Base-by-base conservation (phyloP, 1,140 invertebrate species). In the Drosophila punjabiensis region DNA sequence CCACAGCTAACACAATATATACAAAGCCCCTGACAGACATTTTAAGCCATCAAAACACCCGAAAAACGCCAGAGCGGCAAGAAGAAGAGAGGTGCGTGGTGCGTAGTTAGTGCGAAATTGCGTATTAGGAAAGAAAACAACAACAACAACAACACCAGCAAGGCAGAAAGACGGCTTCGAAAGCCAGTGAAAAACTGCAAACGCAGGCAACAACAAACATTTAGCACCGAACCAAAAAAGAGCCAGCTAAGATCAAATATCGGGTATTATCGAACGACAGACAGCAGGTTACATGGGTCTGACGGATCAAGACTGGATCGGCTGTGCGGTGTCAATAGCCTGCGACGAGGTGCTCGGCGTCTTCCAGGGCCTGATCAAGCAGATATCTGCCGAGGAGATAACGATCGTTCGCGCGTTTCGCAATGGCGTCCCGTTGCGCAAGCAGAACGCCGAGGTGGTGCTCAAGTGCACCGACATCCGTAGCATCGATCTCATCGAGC, bases 351-450 rank as follows among this genome's bases (percentile, higher is more conserved):
- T 80, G 30, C 66, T 93, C 56, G 92, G 92, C 58, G 88, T 93
- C 16, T 93, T 93, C 91, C 97, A 98, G 93, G 97, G 97, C 20
- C 95, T 96, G 83, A 97, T 98, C 62, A 93, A 95, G 28, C 94
- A 95, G 84, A 96, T 97, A 14, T 96, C 97, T 76, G 94, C 95
- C 50, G 93, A 94, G 76, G 95, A 95, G 32, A 95, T 98, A 45
- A 97, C 96, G 5, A 94, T 98, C 35, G 95, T 94, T 14, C 96
- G 97, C 92, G 95, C 96, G 10, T 98, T 97, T 92, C 95, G 96
- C 70, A 97, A 98, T 94, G 97, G 97, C 7, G 95, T 97, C 24
- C 96, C 96, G 47, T 93, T 93, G 56, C 90, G 86, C 37, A 93
- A 95, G 80, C 94, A 94, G 47, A 93, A 95, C 35, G 93, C 94